Evolutionary conservation across 2,797 vertebrate genomes (phyloP).

Genomic region (Gorsachius magnificus): DNA sequence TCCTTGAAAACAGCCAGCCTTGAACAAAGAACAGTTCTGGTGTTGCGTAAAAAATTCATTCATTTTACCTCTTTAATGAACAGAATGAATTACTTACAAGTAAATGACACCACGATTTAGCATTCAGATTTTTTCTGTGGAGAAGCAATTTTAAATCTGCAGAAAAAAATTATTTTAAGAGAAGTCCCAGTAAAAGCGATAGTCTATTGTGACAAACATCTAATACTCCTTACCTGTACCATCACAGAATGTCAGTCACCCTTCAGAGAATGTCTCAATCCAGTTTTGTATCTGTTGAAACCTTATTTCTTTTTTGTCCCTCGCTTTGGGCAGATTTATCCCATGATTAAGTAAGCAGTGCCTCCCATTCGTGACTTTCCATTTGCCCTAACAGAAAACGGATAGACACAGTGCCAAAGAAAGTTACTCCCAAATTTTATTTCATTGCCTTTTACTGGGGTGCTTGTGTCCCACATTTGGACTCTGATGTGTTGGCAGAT

Average conservation of each 20-base stretch:
- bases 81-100: background rate
- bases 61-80: background rate
- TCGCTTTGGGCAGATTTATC: background rate
- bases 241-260: background rate
- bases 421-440: background rate
- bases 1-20: background rate
- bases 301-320: background rate
- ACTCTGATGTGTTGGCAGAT: background rate
- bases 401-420: background rate
- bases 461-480: background rate
- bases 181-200: background rate
- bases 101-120: background rate
- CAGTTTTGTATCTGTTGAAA: background rate
- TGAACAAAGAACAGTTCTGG: background rate
- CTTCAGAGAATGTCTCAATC: background rate
- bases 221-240: background rate
- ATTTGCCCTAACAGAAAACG: background rate
- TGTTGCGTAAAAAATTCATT: background rate
- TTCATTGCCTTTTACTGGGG: background rate
- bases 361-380: background rate
- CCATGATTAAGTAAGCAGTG: background rate
- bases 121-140: background rate
- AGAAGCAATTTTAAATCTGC: background rate
- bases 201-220: background rate
- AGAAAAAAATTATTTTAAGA: background rate